These are phyloP conservation scores for Columba janthina DNA, from an alignment of 2,113 vertebrate species.

Conservation along the genomic window DNA sequence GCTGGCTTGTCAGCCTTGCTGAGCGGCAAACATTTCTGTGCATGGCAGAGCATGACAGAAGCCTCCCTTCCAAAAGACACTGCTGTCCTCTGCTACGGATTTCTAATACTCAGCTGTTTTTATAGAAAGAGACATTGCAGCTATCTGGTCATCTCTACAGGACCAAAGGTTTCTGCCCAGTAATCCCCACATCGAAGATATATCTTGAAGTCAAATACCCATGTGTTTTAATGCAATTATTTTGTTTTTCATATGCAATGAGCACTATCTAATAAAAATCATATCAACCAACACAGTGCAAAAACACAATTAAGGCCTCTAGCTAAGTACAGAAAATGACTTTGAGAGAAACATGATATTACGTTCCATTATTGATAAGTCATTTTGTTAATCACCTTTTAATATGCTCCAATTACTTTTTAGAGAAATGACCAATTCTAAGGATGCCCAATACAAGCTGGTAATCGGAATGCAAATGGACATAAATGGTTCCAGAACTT, in stretches of 20 bases:
- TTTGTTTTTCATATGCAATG: neutral
- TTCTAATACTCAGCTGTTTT: neutral
- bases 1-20: neutral
- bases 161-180: neutral
- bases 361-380: neutral
- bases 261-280: neutral
- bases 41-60: neutral
- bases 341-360: neutral
- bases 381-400: neutral
- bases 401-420: neutral
- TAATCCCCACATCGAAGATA: neutral
- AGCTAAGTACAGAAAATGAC: neutral
- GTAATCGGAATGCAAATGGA: neutral
- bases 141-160: neutral
- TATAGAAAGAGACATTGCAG: neutral
- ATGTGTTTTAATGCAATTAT: neutral
- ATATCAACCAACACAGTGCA: neutral
- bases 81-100: neutral
- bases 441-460: neutral
- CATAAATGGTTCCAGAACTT: neutral
- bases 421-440: neutral
- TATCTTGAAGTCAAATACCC: neutral
- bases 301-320: neutral
- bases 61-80: neutral
- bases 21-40: neutral